Evolutionary conservation across 2,113 vertebrate species (phyloP).

Genomic region (Girardinichthys multiradiatus): DNA sequence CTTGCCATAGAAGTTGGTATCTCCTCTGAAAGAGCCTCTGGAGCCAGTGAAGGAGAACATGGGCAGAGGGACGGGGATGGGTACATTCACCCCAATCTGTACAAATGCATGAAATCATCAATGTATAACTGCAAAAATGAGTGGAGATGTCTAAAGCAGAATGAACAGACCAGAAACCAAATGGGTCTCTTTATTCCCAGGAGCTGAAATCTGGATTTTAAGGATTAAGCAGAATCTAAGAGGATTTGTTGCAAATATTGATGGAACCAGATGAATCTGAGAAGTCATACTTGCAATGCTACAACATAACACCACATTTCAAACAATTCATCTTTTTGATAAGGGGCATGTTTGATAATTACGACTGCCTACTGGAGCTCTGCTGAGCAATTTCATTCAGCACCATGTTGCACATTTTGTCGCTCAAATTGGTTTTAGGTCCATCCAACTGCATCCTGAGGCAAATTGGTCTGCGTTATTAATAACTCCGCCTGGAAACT

Average conservation of each 20-base stretch:
- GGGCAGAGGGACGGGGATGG: conserved; percentile 96
- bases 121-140: not conserved
- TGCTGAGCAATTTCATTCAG: not conserved
- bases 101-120: conserved; percentile 34
- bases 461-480: not conserved
- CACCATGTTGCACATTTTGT: not conserved
- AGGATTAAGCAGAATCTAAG: not conserved
- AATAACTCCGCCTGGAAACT: not conserved
- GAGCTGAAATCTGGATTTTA: not conserved
- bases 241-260: not conserved
- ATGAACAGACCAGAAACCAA: not conserved
- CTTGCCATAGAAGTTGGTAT: conserved; percentile 98
- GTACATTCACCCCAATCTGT: conserved; percentile 95
- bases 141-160: not conserved
- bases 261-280: not conserved
- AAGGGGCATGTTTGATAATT: not conserved
- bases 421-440: not conserved
- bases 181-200: not conserved
- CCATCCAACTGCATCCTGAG: not conserved
- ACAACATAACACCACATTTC: not conserved
- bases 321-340: not conserved
- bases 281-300: not conserved
- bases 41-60: conserved; percentile 99
- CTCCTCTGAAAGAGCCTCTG: conserved; percentile 94
- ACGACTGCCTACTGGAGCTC: not conserved